Evolutionary conservation across 2,888 invertebrate species (phyloP).

Genomic region (Tenodera sinensis): DNA sequence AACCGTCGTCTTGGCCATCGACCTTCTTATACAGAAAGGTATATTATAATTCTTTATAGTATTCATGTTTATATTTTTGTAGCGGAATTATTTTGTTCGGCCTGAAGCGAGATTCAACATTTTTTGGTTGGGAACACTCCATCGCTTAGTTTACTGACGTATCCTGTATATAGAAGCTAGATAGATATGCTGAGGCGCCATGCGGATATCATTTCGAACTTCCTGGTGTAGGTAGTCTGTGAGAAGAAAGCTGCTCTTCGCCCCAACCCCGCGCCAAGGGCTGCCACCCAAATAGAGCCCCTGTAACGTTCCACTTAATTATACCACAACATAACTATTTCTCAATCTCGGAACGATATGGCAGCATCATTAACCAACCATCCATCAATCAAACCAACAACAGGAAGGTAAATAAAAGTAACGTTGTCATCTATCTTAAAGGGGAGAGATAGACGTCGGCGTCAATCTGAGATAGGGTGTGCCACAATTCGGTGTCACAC

Average conservation of each 20-base stretch:
- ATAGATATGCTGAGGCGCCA: not conserved
- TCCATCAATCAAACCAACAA: conserved; percentile 3
- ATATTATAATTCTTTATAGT: too few species aligned
- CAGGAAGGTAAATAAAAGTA: not conserved
- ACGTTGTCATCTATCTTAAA: not conserved
- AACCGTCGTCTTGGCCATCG: too few species aligned
- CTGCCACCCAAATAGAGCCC: not conserved
- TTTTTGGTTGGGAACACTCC: too few species aligned
- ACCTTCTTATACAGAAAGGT: too few species aligned
- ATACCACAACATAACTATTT: not conserved
- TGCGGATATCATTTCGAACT: not conserved
- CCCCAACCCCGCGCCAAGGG: not conserved
- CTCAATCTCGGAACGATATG: not conserved
- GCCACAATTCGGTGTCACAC: not conserved
- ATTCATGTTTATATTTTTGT: too few species aligned
- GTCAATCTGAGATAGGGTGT: not conserved
- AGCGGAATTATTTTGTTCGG: too few species aligned
- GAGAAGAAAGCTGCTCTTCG: not conserved
- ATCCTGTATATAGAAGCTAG: too few species aligned
- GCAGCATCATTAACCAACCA: not conserved
- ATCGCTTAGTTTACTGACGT: too few species aligned
- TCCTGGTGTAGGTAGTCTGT: not conserved
- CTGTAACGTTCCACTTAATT: not conserved
- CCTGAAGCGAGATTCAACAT: too few species aligned
- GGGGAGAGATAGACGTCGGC: not conserved